Conservation (phyloP, 2,888 invertebrate genomes). For the Trissolcus brochymenae region DNA sequence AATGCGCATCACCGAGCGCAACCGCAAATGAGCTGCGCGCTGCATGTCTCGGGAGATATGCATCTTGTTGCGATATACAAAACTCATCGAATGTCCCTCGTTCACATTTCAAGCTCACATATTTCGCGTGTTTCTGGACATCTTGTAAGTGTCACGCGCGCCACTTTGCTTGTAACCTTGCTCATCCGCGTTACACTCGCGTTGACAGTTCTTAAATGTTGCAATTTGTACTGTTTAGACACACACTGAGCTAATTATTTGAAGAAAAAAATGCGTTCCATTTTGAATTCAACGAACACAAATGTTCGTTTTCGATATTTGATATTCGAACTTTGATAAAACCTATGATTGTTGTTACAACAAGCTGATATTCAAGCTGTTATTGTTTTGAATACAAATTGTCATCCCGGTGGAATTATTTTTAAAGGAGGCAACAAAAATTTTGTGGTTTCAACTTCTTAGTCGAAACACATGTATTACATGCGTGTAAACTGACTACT, state of each 20-base stretch:
- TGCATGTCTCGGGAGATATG: constrained; percentile 38
- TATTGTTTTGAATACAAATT: constrained; percentile 15
- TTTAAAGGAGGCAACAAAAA: constrained; percentile 35
- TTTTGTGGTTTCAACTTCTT: constrained; percentile 51
- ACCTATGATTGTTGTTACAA: too few relatives aligned
- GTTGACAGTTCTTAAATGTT: constrained; percentile 58
- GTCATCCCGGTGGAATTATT: constrained; percentile 19
- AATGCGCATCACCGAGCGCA: constrained; percentile 54
- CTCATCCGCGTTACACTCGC: constrained; percentile 56
- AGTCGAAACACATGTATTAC: constrained; percentile 74
- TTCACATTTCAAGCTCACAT: constrained; percentile 51
- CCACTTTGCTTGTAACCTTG: constrained; percentile 52
- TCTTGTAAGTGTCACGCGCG: constrained; percentile 57
- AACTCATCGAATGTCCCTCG: constrained; percentile 27
- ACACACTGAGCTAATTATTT: too few relatives aligned
- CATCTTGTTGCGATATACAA: constrained; percentile 52
- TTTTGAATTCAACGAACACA: too few relatives aligned
- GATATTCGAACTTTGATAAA: too few relatives aligned
- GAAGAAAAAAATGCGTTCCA: too few relatives aligned
- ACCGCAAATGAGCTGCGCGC: constrained; percentile 42
- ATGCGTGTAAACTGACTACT: constrained; percentile 75
- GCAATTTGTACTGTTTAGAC: constrained; percentile 52
- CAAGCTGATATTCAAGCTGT: neutral
- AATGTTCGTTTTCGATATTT: too few relatives aligned
- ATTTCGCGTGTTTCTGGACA: constrained; percentile 58